Evolutionary conservation across 1,140 invertebrate genomes (phyloP).

Genomic region (Leptopilina boulardi): DNA sequence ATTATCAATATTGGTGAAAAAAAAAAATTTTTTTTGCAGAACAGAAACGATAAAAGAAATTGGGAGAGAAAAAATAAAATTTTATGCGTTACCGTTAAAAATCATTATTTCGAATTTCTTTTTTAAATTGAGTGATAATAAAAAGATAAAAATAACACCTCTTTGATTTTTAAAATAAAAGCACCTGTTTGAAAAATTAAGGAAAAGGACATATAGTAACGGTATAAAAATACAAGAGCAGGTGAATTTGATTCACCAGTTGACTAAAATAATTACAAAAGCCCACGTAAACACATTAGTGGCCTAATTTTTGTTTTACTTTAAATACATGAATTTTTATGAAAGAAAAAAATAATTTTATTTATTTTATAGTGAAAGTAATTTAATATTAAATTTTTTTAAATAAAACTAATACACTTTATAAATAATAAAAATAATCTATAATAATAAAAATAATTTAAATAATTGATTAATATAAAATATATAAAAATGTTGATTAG

Average conservation of each 20-base stretch:
- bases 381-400: no score
- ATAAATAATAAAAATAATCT: no score
- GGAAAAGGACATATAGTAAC: not conserved
- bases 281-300: not conserved
- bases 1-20: no score
- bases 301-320: not conserved
- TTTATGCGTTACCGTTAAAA: no score
- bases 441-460: no score
- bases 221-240: not conserved
- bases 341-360: not conserved
- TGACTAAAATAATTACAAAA: slow-evolving; percentile 9
- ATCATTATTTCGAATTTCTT: no score
- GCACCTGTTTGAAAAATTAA: slow-evolving; percentile 2
- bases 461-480: no score
- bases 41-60: not conserved
- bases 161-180: not conserved
- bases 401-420: no score
- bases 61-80: not conserved
- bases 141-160: not conserved
- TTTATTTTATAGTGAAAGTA: not conserved
- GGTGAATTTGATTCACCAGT: slow-evolving; percentile 3
- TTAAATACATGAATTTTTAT: not conserved
- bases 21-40: not conserved
- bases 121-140: no score
- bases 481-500: no score